Percentiles rank a stretch among this genome's conserved stretches.
Evolutionary conservation across 2,797 vertebrate genomes (phyloP).

Genomic region (Notolepis coatsorum): DNA sequence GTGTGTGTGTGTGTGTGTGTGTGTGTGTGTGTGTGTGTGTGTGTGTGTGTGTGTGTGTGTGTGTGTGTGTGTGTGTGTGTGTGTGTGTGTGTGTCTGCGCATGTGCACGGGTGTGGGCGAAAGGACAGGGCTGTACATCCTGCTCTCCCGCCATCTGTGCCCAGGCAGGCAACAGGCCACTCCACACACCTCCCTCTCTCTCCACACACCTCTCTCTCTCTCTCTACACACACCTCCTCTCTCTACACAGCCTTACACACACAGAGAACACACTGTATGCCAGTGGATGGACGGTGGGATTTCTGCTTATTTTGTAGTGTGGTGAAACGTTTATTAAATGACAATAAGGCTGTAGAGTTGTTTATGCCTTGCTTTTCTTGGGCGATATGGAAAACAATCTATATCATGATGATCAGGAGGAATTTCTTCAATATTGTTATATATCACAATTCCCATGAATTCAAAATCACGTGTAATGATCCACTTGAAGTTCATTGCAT

Average conservation of each 20-base stretch:
- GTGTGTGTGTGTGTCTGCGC: conserved; percentile 19
- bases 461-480: too few relatives aligned
- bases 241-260: conserved; percentile 26
- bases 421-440: too few relatives aligned
- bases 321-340: neutral
- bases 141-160: conserved; percentile 85
- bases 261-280: neutral
- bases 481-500: too few relatives aligned
- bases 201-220: conserved; percentile 42
- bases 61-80: conserved; percentile 24
- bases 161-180: conserved; percentile 68
- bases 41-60: conserved; percentile 5
- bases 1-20: conserved; percentile 1
- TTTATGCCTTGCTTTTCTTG: too few relatives aligned
- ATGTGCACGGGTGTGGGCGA: conserved; percentile 57
- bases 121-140: conserved; percentile 75
- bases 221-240: conserved; percentile 43
- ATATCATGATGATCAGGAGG: too few relatives aligned
- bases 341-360: neutral
- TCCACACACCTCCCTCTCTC: conserved; percentile 61
- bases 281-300: neutral
- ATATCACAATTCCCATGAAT: too few relatives aligned
- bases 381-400: neutral
- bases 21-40: neutral
- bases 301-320: neutral